Evolutionary conservation across 2,888 invertebrate genomes (phyloP), one percentile per base, ranked within the genome.

Genomic region (Eudasyphora cyanicolor): DNA sequence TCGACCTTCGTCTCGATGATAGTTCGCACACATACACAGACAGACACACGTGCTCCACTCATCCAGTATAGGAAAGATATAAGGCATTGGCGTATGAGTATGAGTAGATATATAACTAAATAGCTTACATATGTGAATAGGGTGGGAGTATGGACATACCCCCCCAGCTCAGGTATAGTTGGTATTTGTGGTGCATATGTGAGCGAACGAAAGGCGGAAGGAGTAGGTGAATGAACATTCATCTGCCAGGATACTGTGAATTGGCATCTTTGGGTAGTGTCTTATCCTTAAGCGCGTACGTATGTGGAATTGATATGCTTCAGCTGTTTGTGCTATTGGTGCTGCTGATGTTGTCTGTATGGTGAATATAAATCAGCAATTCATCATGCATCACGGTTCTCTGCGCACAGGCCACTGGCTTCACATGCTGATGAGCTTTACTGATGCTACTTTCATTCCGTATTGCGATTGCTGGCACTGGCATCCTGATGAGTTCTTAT

Each of bases 341-440:
- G n/a, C n/a, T 84, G 74, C 82, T 87, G 87, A 86, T 86, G 73
- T 79, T 87, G 88, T 87, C 86, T 86, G 86, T 85, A 82, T 75
- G 60, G 12, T 75, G 79, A 49, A 80, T 80, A 90, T 90, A 91
- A 90, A 90, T 91, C 90, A 90, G 88, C 88, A 88, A 91, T 89
- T 90, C 88, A 89, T 89, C 87, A 87, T 87, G 87, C 89, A 87
- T 88, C 90, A 87, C 86, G 82, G 86, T 86, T 86, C 86, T 86
- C 81, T 49, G 54, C n/a, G n/a, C 6, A 54, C 54, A 54, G 54
- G 21, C 54, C 54, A 29, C n/a, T n/a, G 32, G 17, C 17, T 71
- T 42, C 54, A 79, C 54, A 79, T 67, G 45, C 64, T 73, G 73
- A 74, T 74, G 67, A n/a, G 32, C 73, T n/a, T n/a, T n/a, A 64